Evolutionary conservation across 2,888 invertebrate genomes (phyloP), one percentile per base, ranked within the genome.

Genomic region (Philhelius pedissequus): DNA sequence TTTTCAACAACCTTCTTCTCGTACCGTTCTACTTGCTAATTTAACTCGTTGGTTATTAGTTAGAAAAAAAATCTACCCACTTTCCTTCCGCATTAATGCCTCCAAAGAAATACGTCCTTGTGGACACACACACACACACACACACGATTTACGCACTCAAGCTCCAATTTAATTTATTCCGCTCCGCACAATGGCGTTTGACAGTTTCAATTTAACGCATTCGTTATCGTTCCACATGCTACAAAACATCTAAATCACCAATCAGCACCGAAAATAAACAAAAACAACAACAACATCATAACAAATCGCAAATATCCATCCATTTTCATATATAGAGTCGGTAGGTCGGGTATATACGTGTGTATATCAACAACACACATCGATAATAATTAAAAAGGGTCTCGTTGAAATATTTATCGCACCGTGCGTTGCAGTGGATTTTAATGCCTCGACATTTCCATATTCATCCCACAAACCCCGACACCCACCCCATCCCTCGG

Each of bases 381-480:
- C 75, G 84, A 84, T 84, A 80, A 80, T 84, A 80, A 80, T 84
- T 80, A 84, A 84, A 84, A 79, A 60, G 80, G 71, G 18, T 76
- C n/a, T n/a, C 66, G 75, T 79, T 84, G 80, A 84, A 84, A 80
- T 84, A 80, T 84, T 84, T 80, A 84, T 84, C 75, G 62, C 60
- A 7, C 13, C 22, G 32, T n/a, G n/a, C n/a, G n/a, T 64, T 68
- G 30, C 58, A 71, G 43, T 66, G 52, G 43, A 71, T 75, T 38
- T 50, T 58, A 43, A 52, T 58, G 35, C 38, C 27, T 40, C 22
- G 64, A 20, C 54, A 43, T 70, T 56, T 60, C 70, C 79, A 73
- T 69, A 77, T 68, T 73, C 54, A 56, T 66, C 35, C 60, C 22
- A 25, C 68, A n/a, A 6, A 2, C n/a, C 52, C 20, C n/a, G n/a